Percentiles rank a stretch among this genome's conserved stretches.
These are phyloP conservation scores for Microtus richardsoni DNA, from an alignment of 2,113 vertebrate species.

Conservation along the genomic window DNA sequence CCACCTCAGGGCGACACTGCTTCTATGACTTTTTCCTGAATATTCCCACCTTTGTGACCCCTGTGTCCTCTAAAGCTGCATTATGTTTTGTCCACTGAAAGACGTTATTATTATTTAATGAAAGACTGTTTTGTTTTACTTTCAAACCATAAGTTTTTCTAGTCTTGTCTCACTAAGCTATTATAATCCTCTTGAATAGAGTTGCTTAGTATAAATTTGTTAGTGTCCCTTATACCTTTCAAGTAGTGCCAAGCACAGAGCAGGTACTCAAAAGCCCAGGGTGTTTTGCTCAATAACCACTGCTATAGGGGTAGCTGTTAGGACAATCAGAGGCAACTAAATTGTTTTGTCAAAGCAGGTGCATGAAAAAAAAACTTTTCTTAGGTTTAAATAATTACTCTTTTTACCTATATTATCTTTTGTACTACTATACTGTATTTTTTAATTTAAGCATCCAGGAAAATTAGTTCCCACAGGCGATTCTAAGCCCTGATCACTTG, in stretches of 20 bases:
- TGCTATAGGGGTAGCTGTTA: neutral
- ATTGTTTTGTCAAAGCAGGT: neutral
- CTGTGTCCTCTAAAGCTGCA: neutral
- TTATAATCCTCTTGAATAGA: constrained; percentile 1
- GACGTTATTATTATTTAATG: neutral
- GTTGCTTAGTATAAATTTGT: neutral
- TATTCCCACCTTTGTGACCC: neutral
- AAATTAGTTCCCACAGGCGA: neutral
- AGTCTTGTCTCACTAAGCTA: neutral
- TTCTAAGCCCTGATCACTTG: neutral
- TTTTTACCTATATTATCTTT: neutral
- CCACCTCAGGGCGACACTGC: neutral
- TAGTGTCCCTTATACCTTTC: neutral
- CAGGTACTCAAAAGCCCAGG: neutral
- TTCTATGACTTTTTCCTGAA: neutral
- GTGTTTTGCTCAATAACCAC: neutral
- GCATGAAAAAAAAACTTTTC: neutral
- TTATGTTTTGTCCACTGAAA: neutral
- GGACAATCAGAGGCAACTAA: neutral
- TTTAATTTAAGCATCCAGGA: neutral
- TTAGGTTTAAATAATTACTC: neutral
- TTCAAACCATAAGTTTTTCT: neutral
- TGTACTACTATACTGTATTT: neutral
- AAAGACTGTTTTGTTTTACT: constrained; percentile 2
- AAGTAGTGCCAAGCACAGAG: neutral